A percentile compares a stretch with the other conserved stretches of the same genome.
Evolutionary conservation across 1,140 invertebrate genomes (phyloP).

Genomic region (Scaptomyza graminum): DNA sequence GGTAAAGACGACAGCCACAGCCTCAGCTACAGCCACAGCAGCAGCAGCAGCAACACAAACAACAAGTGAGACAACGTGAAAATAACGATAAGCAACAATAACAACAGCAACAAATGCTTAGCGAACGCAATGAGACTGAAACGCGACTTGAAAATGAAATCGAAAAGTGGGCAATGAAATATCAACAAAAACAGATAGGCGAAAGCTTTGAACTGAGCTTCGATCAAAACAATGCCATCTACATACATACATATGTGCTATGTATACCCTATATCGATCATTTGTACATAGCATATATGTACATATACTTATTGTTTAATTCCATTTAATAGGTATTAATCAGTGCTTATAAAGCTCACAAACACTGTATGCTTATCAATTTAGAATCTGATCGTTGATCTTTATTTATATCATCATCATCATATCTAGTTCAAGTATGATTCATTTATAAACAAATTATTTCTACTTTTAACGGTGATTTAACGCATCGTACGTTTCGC

Average conservation of each 20-base stretch:
- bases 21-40: constrained; percentile 4
- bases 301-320: too few species aligned
- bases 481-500: not conserved
- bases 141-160: constrained; percentile 54
- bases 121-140: constrained; percentile 61
- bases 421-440: constrained; percentile 1
- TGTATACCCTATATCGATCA: not conserved
- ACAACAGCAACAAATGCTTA: constrained; percentile 16
- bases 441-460: not conserved
- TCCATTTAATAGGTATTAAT: not conserved
- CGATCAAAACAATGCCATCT: constrained; percentile 16
- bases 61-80: constrained; percentile 5
- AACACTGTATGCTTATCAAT: not conserved
- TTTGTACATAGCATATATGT: too few species aligned
- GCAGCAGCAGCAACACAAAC: constrained; percentile 1
- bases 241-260: too few species aligned
- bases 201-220: constrained; percentile 16
- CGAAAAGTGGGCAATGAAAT: constrained; percentile 34
- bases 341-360: not conserved
- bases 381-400: not conserved
- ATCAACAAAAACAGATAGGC: constrained; percentile 23
- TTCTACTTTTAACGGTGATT: not conserved
- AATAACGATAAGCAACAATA: constrained; percentile 17
- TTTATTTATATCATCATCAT: not conserved
- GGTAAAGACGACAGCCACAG: constrained; percentile 19